Evolutionary conservation across 2,113 vertebrate genomes (phyloP), one percentile per base, ranked within the genome.

Genomic region (Silurus glanis): DNA sequence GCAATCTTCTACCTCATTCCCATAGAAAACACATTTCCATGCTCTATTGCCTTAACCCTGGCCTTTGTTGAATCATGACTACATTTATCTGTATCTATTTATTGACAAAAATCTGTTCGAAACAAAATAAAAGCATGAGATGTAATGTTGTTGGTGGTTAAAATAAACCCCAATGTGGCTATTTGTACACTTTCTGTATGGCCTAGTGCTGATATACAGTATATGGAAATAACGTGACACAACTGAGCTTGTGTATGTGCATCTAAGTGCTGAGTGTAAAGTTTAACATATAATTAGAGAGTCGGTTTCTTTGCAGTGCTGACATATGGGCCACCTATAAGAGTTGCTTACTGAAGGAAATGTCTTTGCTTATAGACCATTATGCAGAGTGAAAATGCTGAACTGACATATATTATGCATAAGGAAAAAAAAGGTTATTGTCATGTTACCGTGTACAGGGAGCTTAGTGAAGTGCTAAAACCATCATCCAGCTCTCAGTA

Each of bases 401-500:
- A 91, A 87, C 88, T 89, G 79, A 74, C 89, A 92, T 93, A 89
- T 89, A 93, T 92, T 92, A 92, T 90, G 87, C 87, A 93, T 91
- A 89, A 90, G 87, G 80, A 88, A 61, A 90, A 90, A 85, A 78
- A 82, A 90, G 89, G 89, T 86, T 90, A 87, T 88, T 92, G 86
- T 86, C 88, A 74, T 92, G 82, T 74, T 3, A 88, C 16, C n/a
- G 58, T 79, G 59, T 58, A 56, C 25, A 67, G 37, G 72, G 19
- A 83, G 21, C 84, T 90, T 69, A 53, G 83, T 90, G 85, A 49
- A 28, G 19, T 72, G 67, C 28, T 82, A 72, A 72, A 82, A 9
- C 72, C 25, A 74, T 87, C 80, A 88, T 87, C 53, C 86, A 75
- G 88, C 86, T 80, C 71, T 91, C 84, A 84, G 80, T 86, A 87